Evolutionary conservation across 2,888 invertebrate species (phyloP), one percentile per base, ranked within the genome.

Genomic region (Drosophila stalkeri): DNA sequence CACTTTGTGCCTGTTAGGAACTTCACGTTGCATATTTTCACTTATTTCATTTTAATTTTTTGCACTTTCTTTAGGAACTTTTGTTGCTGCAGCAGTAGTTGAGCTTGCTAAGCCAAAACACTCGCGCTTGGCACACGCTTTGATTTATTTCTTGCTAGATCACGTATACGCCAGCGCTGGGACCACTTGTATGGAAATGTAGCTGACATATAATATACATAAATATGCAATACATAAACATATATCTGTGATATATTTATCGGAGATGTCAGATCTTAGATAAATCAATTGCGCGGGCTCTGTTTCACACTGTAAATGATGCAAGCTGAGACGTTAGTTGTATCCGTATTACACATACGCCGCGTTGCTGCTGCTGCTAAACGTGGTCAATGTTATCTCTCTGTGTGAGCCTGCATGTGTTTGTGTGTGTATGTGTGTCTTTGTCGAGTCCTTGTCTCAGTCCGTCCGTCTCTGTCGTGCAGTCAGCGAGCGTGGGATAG

Each of bases 401-500:
- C 37, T 61, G 47, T 64, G 44, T 55, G 54, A 23, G 46, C 31
- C 11, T 39, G 63, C 44, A 46, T 62, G 27, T 66, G 12, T 27
- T 8, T 20, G 41, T 12, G 11, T 59, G n/a, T 20, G 12, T 47
- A 27, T 47, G 11, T 55, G 63, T 60, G 6, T 56, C 20, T 20
- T 20, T 73, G 65, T 43, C 41, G 54, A 65, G 72, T 80, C 72
- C 77, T 77, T 63, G 79, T 68, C 63, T 66, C 79, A 69, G 80
- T 80, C 80, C 67, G 84, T 85, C 84, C 84, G 86, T 86, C 84
- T 82, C 62, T 75, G 83, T 84, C 84, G 52, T 62, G 66, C 77
- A 80, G 80, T 77, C 85, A 87, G 85, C 79, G 78, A 87, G 81
- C 85, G 79, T 81, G 87, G 87, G 79, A 85, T 85, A 81, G 75